Evolutionary conservation across 2,888 invertebrate genomes (phyloP).

Genomic region (Mimachlamys varia): DNA sequence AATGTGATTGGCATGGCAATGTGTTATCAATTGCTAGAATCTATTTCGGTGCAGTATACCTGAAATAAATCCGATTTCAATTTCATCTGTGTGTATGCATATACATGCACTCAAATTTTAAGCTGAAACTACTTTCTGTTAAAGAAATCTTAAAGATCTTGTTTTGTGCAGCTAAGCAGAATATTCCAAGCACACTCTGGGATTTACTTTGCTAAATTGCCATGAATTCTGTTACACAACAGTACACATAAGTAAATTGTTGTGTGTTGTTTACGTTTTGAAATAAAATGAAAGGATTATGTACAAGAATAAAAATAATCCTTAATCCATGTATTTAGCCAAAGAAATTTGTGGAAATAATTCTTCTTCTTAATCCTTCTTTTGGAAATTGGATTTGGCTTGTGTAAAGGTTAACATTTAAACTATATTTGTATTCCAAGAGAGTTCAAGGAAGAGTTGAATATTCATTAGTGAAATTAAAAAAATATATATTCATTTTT

Average conservation of each 20-base stretch:
- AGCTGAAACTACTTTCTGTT: background rate
- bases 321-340: background rate
- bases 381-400: background rate
- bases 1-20: too few species aligned
- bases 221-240: background rate
- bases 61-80: background rate
- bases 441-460: too few species aligned
- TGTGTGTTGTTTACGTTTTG: background rate
- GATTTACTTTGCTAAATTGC: background rate
- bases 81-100: too few species aligned
- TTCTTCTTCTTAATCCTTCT: background rate
- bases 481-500: too few species aligned
- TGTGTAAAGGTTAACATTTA: background rate
- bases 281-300: background rate
- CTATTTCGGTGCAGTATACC: background rate
- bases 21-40: too few species aligned
- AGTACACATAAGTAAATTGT: background rate
- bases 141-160: background rate
- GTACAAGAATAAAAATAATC: background rate
- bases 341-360: background rate
- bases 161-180: background rate
- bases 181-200: background rate
- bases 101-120: too few species aligned
- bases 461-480: too few species aligned
- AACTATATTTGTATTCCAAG: too few species aligned